phyloP scores from a whole-genome alignment of 2,113 vertebrate species.

The Nestor notabilis region DNA sequence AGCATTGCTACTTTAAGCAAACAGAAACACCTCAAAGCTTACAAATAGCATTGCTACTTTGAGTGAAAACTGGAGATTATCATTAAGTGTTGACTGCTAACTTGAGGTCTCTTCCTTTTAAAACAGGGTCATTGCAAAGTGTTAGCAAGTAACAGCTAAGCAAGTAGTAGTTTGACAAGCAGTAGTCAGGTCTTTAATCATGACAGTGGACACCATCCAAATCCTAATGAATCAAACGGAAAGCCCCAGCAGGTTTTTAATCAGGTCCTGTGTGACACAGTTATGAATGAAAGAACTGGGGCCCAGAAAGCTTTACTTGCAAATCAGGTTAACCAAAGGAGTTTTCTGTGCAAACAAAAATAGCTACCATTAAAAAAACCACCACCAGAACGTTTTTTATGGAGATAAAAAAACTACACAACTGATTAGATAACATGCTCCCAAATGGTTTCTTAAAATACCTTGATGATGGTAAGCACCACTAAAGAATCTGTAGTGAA shows the following conservation, averaged over 20 bases:
- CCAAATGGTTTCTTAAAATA: neutral
- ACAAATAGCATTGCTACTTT: neutral
- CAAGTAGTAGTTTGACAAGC: neutral
- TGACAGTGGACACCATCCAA: neutral
- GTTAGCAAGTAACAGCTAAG: neutral
- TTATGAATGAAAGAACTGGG: neutral
- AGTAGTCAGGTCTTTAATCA: neutral
- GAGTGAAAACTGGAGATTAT: neutral
- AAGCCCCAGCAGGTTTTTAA: neutral
- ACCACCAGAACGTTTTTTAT: neutral
- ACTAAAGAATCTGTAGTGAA: neutral
- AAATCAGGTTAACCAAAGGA: neutral
- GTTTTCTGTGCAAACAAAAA: neutral
- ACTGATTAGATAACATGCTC: neutral
- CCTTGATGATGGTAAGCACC: neutral
- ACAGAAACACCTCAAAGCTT: constrained; percentile 37
- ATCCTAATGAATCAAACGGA: neutral
- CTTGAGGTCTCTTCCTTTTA: neutral
- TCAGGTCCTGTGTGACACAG: neutral
- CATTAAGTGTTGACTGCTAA: neutral
- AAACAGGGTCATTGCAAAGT: neutral
- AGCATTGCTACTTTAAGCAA: neutral
- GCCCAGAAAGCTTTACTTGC: neutral
- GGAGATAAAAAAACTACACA: neutral
- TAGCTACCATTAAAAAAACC: neutral